These are phyloP conservation scores for Volucella bombylans DNA, from an alignment of 2,888 invertebrate species.

Conservation along the genomic window DNA sequence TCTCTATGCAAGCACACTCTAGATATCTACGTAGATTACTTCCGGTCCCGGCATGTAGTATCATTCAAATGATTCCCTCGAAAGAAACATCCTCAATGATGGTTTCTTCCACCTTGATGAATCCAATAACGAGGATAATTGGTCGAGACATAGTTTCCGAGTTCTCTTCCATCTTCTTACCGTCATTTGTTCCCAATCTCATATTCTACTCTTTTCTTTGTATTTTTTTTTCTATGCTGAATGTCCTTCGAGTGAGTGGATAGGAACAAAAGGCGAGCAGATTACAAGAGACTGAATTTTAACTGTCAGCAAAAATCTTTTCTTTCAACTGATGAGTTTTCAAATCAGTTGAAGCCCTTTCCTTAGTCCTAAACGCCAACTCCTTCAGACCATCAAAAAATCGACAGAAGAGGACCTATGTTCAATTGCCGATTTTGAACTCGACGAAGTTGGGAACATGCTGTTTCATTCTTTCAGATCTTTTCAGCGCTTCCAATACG, in stretches of 20 bases:
- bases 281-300: slow-evolving; percentile 5
- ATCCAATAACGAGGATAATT: slow-evolving; percentile 69
- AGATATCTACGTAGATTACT: slow-evolving; percentile 3
- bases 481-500: too few relatives aligned
- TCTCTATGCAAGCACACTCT: slow-evolving; percentile 7
- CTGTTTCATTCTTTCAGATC: too few relatives aligned
- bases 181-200: neutral
- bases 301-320: too few relatives aligned
- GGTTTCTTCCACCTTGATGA: slow-evolving; percentile 64
- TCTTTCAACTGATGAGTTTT: too few relatives aligned
- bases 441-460: too few relatives aligned
- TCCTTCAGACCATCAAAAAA: too few relatives aligned
- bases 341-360: too few relatives aligned
- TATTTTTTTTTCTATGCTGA: slow-evolving; percentile 22
- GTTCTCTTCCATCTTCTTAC: neutral
- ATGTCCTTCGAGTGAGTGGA: slow-evolving; percentile 60
- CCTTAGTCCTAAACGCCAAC: too few relatives aligned
- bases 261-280: slow-evolving; percentile 60
- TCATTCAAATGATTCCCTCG: slow-evolving; percentile 31
- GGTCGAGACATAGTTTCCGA: slow-evolving; percentile 37
- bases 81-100: slow-evolving; percentile 54
- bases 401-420: too few relatives aligned
- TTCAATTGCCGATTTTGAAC: too few relatives aligned
- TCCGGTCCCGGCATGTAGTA: neutral
- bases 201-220: neutral